Base-by-base conservation (phyloP, 2,888 invertebrate species). In the Pristionchus exspectatus region DNA sequence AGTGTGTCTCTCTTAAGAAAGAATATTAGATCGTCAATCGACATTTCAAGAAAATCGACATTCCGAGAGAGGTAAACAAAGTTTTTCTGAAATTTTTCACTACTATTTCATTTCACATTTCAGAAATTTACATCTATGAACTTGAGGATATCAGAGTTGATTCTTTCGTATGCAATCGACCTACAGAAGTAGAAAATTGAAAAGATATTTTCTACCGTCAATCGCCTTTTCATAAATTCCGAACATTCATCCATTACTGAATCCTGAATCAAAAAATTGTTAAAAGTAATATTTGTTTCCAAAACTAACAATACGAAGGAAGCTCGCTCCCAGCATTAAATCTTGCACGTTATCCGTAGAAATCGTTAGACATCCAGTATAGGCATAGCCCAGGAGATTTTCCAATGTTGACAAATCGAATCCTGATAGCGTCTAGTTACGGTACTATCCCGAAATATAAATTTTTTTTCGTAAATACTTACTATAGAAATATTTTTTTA, bases 221-320 rank as follows among this genome's bases (percentile, higher is more conserved):
- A 91, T 3, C 93, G 91, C 0, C 97, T 96, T 92, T 97, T 96
- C 90, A 98, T 96, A 95, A 97, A 98, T 93, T 97, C 96, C 85
- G 97, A 97, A 95, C 98, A 98, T 0, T 97, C 97, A 94, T 97
- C 97, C 91, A 97, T 96, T 0, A 98, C 97, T 96, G 97, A 96
- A 92, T 96, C 38, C 38, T 38, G 38, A n/a, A n/a, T n/a, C 38
- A 38, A 38, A 3, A 3, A 2, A 38, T 38, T 38, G 38, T 3
- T 38, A 3, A 2, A 2, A 3, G 38, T 5, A 5, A 38, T 38
- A 38, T 38, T 2, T 38, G 5, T 38, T 38, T 38, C 2, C 38
- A 5, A 2, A 3, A 38, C 38, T 3, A 3, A 77, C 74, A n/a
- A 77, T 77, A 7, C 30, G 44, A 24, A 77, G 44, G 44, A 38